phyloP scores from a whole-genome alignment of 1,140 invertebrate genomes.

The Spodoptera litura region DNA sequence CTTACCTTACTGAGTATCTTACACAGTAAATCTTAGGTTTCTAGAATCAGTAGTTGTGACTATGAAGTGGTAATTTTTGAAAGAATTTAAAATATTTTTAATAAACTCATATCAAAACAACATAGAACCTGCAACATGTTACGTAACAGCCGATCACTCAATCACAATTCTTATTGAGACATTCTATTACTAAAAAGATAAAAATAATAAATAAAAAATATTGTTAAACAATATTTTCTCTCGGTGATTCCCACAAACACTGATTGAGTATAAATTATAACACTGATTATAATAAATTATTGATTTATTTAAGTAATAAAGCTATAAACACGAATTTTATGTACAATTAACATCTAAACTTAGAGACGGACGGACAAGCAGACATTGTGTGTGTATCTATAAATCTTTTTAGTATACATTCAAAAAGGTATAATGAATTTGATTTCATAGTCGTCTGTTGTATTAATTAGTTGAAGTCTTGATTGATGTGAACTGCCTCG shows the following conservation, averaged over 20 bases:
- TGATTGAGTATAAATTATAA: conserved; percentile 7
- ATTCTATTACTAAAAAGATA: neutral
- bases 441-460: too few relatives aligned
- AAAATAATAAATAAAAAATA: neutral
- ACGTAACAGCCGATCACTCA: too few relatives aligned
- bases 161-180: neutral
- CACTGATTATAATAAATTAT: conserved; percentile 16
- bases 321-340: conserved; percentile 6
- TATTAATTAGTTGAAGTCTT: too few relatives aligned
- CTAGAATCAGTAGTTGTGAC: too few relatives aligned
- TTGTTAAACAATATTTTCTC: neutral
- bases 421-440: neutral
- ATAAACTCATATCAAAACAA: too few relatives aligned
- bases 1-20: too few relatives aligned
- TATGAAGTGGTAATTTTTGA: too few relatives aligned
- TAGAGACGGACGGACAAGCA: neutral
- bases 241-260: conserved; percentile 1
- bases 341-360: conserved; percentile 17
- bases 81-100: too few relatives aligned
- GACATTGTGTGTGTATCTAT: neutral
- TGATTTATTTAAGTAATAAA: conserved; percentile 4
- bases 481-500: too few relatives aligned
- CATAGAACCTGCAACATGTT: too few relatives aligned
- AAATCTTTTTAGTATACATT: neutral
- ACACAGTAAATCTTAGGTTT: too few relatives aligned